Evolutionary conservation across 1,140 invertebrate genomes (phyloP).

Genomic region (Aleiodes sp.): DNA sequence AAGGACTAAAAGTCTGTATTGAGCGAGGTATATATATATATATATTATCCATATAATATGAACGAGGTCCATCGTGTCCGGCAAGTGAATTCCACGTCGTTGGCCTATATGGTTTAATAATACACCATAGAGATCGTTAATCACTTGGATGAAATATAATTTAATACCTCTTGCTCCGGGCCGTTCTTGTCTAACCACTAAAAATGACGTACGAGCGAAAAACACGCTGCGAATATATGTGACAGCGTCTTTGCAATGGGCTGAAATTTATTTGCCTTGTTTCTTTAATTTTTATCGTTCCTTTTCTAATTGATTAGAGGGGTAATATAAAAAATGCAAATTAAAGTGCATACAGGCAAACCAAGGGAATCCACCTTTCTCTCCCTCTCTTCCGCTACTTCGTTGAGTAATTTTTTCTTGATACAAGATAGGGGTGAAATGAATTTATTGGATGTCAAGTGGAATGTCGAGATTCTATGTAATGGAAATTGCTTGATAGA

Average conservation of each 20-base stretch:
- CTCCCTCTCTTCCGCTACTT: not conserved
- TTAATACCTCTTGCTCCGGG: constrained; percentile 14
- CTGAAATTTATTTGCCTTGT: constrained; percentile 6
- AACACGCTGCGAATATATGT: not conserved
- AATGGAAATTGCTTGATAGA: too few species aligned
- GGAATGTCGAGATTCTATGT: too few species aligned
- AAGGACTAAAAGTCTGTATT: not conserved
- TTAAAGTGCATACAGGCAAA: not conserved
- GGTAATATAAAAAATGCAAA: not conserved
- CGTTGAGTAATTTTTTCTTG: too few species aligned
- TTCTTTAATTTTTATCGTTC: too few species aligned
- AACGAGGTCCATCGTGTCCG: constrained; percentile 17
- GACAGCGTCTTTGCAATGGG: not conserved
- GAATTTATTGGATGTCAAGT: too few species aligned
- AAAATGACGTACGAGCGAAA: constrained; percentile 1
- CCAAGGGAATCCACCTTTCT: too few species aligned
- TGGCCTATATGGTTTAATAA: constrained; percentile 22
- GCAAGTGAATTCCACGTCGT: constrained; percentile 18
- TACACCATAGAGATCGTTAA: constrained; percentile 19
- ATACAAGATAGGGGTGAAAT: too few species aligned
- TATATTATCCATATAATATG: not conserved
- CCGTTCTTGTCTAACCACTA: not conserved
- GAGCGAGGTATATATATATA: not conserved
- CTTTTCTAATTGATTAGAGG: not conserved
- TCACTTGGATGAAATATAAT: constrained; percentile 22